Conservation (phyloP, 2,888 invertebrate genomes). For the Andrena hattorfiana region DNA sequence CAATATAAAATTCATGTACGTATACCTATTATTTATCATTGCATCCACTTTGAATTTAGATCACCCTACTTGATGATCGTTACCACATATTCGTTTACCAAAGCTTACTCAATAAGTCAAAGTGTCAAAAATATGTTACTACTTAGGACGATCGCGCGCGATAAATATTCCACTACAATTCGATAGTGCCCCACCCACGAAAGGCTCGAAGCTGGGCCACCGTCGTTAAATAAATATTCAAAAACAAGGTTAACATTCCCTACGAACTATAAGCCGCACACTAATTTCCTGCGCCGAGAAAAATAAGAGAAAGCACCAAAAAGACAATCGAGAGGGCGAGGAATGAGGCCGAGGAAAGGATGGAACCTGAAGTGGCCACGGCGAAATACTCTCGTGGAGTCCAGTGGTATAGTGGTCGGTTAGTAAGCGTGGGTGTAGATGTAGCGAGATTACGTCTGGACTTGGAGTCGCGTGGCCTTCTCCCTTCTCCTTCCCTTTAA, state of each 20-base stretch:
- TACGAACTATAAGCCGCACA: not conserved
- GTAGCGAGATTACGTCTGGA: constrained; percentile 76
- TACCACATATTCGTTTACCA: too few species aligned
- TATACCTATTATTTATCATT: too few species aligned
- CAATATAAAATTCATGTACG: too few species aligned
- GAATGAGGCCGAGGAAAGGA: constrained; percentile 64
- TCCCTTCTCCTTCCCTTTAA: constrained; percentile 68
- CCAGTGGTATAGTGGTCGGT: constrained; percentile 68
- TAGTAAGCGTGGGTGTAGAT: constrained; percentile 80
- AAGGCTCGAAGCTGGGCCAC: too few species aligned
- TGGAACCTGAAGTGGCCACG: constrained; percentile 68
- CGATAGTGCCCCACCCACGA: too few species aligned
- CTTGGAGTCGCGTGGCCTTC: constrained; percentile 80
- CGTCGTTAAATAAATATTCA: not conserved
- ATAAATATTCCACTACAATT: too few species aligned
- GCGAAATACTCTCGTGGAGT: constrained; percentile 70
- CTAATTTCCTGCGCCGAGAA: constrained; percentile 15
- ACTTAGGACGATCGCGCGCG: too few species aligned
- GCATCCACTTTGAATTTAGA: too few species aligned
- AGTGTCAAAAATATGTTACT: too few species aligned
- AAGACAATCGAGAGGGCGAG: constrained; percentile 40
- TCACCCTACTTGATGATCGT: too few species aligned
- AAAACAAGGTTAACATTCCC: not conserved
- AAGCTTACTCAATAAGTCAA: too few species aligned
- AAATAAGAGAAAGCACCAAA: constrained; percentile 46